Conservation (phyloP, 1,140 invertebrate species). For the Drosophila parabipectinata region DNA sequence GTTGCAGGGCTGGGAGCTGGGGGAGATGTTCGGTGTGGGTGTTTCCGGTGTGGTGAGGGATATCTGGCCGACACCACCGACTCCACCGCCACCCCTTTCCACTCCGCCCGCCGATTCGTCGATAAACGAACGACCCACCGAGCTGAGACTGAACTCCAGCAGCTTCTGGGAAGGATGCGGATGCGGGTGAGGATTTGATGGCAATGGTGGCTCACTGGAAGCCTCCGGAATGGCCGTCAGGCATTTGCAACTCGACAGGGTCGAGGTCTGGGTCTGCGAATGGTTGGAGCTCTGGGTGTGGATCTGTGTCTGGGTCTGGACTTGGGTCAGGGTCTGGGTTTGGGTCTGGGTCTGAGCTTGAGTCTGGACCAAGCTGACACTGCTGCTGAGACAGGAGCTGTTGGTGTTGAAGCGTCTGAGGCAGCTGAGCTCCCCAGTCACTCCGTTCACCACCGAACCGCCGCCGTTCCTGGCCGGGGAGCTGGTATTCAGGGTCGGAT, state of each 20-base stretch:
- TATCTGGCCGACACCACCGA: constrained; percentile 36
- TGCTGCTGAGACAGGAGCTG: constrained; percentile 65
- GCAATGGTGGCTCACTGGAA: constrained; percentile 40
- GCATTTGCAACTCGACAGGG: constrained; percentile 71
- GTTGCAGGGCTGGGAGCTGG: constrained; percentile 84
- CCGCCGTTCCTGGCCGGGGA: constrained; percentile 88
- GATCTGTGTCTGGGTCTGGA: constrained; percentile 39
- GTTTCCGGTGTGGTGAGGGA: constrained; percentile 86
- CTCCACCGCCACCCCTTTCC: neutral
- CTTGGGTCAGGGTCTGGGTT: constrained; percentile 24
- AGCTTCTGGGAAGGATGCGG: constrained; percentile 55
- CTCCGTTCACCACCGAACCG: constrained; percentile 63
- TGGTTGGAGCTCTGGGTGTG: constrained; percentile 34
- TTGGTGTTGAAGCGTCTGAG: constrained; percentile 75
- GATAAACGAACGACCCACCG: constrained; percentile 82
- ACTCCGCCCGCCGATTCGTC: constrained; percentile 57
- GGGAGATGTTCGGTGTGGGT: constrained; percentile 86
- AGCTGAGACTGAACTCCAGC: constrained; percentile 80
- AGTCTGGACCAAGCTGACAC: constrained; percentile 54
- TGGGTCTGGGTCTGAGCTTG: constrained; percentile 42
- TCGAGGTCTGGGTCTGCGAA: constrained; percentile 43
- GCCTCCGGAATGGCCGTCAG: constrained; percentile 78
- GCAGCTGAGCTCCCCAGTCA: constrained; percentile 85
- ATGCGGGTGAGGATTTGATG: neutral
- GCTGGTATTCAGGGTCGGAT: constrained; percentile 41